Evolutionary conservation across 2,113 vertebrate species (phyloP).

Genomic region (Rhinichthys klamathensis): DNA sequence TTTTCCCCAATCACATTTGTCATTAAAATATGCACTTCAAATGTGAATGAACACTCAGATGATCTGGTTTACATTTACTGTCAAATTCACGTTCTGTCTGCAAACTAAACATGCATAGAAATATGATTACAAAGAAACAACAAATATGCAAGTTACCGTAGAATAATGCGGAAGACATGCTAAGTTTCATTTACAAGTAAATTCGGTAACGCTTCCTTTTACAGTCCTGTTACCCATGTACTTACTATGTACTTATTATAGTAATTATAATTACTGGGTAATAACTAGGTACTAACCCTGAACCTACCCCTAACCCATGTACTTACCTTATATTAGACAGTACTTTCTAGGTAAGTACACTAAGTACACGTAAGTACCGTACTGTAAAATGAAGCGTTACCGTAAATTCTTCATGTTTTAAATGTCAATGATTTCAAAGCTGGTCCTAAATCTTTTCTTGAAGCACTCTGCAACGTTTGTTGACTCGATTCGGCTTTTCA

Average conservation of each 20-base stretch:
- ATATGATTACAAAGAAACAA: neutral
- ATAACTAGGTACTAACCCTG: too few species aligned
- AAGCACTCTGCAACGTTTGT: neutral
- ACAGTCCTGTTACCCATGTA: too few species aligned
- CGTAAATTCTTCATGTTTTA: neutral
- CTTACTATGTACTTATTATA: too few species aligned
- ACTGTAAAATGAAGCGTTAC: too few species aligned
- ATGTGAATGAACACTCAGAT: neutral
- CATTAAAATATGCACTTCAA: constrained; percentile 21
- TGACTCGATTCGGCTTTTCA: constrained; percentile 38
- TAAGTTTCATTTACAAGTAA: constrained; percentile 7
- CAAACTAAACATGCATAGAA: neutral
- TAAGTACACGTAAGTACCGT: too few species aligned
- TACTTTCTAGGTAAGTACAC: too few species aligned
- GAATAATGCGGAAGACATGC: neutral
- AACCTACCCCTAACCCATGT: too few species aligned
- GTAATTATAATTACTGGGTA: too few species aligned
- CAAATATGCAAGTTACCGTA: neutral
- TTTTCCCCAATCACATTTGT: neutral
- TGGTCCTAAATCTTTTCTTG: neutral
- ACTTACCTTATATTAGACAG: too few species aligned
- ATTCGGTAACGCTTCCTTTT: too few species aligned
- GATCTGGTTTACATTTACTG: constrained; percentile 26
- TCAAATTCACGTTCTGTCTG: neutral
- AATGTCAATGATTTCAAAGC: neutral